Conservation (phyloP, 2,797 vertebrate species). For the Dryobates pubescens region DNA sequence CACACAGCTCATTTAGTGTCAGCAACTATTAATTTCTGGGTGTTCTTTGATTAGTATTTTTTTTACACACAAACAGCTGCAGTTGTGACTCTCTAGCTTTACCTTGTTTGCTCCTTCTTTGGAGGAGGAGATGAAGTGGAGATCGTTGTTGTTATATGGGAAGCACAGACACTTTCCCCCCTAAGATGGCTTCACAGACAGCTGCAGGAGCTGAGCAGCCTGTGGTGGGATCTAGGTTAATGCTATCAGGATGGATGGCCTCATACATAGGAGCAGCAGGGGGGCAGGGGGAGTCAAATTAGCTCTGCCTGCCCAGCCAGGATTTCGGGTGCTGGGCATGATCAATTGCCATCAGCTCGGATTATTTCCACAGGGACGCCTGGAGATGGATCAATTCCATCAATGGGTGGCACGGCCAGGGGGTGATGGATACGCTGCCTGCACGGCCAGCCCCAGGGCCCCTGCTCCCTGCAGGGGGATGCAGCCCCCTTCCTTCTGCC, state of each 20-base stretch:
- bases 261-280: constrained; percentile 49
- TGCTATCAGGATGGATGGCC: constrained; percentile 59
- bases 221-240: constrained; percentile 54
- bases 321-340: constrained; percentile 49
- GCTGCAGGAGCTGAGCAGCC: neutral
- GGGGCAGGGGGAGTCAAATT: constrained; percentile 52
- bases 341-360: constrained; percentile 75
- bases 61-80: neutral
- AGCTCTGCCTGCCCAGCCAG: constrained; percentile 39
- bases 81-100: neutral
- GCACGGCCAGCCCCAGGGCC: neutral
- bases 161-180: neutral
- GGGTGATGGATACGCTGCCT: constrained; percentile 63
- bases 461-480: neutral
- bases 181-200: neutral
- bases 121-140: neutral
- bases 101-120: neutral
- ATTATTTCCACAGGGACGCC: constrained; percentile 70
- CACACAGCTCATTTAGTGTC: neutral
- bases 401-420: constrained; percentile 48
- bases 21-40: neutral
- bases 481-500: neutral
- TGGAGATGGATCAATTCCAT: constrained; percentile 69
- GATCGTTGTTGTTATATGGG: fast-evolving
- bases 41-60: neutral